These are phyloP conservation scores for Gymnocephalus cernua DNA, from an alignment of 2,113 vertebrate genomes.

Conservation along the genomic window DNA sequence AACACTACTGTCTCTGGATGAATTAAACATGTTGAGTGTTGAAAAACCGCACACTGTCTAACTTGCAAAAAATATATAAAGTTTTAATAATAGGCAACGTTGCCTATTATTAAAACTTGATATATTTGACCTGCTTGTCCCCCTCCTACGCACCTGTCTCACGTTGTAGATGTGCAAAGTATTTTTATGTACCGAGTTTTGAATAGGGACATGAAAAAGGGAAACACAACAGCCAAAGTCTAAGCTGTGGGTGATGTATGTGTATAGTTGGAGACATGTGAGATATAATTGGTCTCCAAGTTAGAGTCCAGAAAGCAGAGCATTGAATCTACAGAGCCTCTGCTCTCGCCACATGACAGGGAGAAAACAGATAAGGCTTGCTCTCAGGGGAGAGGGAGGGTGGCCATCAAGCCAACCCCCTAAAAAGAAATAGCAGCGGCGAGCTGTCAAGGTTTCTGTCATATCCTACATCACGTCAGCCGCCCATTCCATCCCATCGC, in stretches of 20 bases:
- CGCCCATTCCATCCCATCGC: conserved; percentile 72
- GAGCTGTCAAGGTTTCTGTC: conserved; percentile 83
- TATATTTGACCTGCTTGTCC: too few relatives aligned
- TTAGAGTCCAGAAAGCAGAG: conserved; percentile 64
- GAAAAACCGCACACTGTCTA: background rate
- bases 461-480: conserved; percentile 81
- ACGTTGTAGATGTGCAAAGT: too few relatives aligned
- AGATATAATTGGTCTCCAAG: conserved; percentile 69
- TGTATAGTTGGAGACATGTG: conserved; percentile 35
- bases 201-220: conserved; percentile 9
- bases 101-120: too few relatives aligned
- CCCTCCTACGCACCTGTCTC: too few relatives aligned
- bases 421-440: conserved; percentile 80
- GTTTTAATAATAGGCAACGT: too few relatives aligned
- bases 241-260: conserved; percentile 56
- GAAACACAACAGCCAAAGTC: conserved; percentile 31
- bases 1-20: background rate
- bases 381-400: conserved; percentile 70
- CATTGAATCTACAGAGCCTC: conserved; percentile 62
- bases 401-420: conserved; percentile 65
- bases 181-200: too few relatives aligned
- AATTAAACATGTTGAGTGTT: conserved; percentile 15
- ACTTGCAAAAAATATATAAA: too few relatives aligned
- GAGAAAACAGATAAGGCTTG: conserved; percentile 76
- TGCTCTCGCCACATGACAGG: conserved; percentile 67